These are phyloP conservation scores for Sebastolobus altivelis DNA, from an alignment of 2,797 vertebrate species.

Conservation along the genomic window DNA sequence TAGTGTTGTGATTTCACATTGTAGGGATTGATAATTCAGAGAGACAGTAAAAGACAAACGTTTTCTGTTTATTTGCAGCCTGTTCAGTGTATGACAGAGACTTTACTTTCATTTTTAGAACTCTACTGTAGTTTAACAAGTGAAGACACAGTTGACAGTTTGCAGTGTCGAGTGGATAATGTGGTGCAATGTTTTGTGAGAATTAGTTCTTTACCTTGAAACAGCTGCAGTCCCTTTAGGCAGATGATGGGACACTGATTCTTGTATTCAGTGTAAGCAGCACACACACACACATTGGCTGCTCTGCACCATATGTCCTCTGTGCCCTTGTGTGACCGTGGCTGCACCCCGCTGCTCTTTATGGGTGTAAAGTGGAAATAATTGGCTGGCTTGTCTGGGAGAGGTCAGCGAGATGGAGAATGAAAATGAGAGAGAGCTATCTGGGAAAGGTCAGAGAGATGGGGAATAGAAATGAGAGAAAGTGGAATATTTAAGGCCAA, in stretches of 20 bases:
- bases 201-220: constrained; percentile 31
- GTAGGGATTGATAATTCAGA: too few species aligned
- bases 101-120: background rate
- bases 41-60: background rate
- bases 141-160: constrained; percentile 2
- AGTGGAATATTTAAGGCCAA: constrained; percentile 69
- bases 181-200: background rate
- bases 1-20: too few species aligned
- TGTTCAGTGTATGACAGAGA: background rate
- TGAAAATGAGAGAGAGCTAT: constrained; percentile 65
- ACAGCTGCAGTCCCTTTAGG: constrained; percentile 35
- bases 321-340: constrained; percentile 64
- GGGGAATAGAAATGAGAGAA: constrained; percentile 64
- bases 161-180: constrained; percentile 4
- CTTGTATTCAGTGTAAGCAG: constrained; percentile 24
- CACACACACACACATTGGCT: background rate
- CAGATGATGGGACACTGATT: constrained; percentile 32
- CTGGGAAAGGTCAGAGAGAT: constrained; percentile 67
- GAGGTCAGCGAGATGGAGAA: constrained; percentile 67
- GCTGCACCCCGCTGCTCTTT: constrained; percentile 68
- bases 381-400: constrained; percentile 72
- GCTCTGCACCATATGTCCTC: constrained; percentile 55
- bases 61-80: background rate
- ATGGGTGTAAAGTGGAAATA: constrained; percentile 77
- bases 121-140: background rate